Evolutionary conservation across 2,888 invertebrate species (phyloP).

Genomic region (Cataglyphis altisquamis): DNA sequence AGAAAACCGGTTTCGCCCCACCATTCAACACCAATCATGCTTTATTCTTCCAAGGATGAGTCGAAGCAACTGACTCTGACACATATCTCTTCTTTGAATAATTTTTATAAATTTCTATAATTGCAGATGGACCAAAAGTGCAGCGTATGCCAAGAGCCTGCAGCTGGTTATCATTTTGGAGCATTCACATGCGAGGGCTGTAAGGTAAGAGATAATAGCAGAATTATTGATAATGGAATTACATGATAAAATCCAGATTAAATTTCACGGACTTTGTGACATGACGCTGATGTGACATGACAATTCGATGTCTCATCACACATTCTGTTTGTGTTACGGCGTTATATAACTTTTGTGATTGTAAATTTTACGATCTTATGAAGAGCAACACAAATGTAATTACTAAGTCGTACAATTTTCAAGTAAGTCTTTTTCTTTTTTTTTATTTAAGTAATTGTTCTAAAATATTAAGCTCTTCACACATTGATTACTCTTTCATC

Average conservation of each 20-base stretch:
- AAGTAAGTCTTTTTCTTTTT: not conserved
- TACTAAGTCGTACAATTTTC: conserved; percentile 23
- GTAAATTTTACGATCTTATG: conserved; percentile 34
- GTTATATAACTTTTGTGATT: conserved; percentile 44
- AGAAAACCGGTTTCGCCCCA: conserved; percentile 70
- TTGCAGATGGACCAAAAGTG: conserved; percentile 86
- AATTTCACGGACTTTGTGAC: conserved; percentile 26
- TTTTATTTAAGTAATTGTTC: not conserved
- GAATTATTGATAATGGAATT: not conserved
- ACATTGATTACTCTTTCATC: not conserved
- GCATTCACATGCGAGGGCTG: conserved; percentile 86
- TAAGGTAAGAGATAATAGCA: conserved; percentile 81
- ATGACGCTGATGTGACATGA: not conserved
- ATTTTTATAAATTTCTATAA: conserved; percentile 68
- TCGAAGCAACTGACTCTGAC: conserved; percentile 60
- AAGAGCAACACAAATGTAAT: conserved; percentile 20
- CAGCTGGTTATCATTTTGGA: conserved; percentile 85
- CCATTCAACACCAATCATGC: conserved; percentile 32
- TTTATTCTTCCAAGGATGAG: conserved; percentile 70
- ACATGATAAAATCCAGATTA: conserved; percentile 1
- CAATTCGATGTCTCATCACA: conserved; percentile 32
- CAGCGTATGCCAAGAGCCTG: conserved; percentile 85
- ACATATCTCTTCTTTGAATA: conserved; percentile 66
- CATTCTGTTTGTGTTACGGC: not conserved
- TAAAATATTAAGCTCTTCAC: not conserved